Percentiles rank a stretch among this genome's conserved stretches.
These are phyloP conservation scores for Rhodophaea formosa DNA, from an alignment of 2,888 invertebrate species.

Conservation along the genomic window DNA sequence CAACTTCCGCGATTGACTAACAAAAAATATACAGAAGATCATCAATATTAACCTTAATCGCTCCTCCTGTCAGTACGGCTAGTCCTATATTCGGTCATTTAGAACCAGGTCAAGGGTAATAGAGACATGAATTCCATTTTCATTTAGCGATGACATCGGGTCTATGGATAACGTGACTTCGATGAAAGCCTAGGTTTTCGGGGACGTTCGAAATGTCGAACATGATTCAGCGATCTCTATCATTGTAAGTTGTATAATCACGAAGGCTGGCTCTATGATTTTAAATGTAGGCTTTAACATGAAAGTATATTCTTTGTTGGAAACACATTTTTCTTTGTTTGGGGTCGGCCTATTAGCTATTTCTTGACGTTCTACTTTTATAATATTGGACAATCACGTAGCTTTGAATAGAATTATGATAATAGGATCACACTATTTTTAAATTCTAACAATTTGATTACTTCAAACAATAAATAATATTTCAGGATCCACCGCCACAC, in stretches of 20 bases:
- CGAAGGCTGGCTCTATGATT: background rate
- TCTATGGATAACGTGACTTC: conserved; percentile 4
- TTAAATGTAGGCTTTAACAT: background rate
- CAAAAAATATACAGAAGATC: background rate
- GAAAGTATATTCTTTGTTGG: background rate
- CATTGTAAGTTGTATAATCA: background rate
- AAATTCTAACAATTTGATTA: no score
- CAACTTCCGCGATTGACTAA: background rate
- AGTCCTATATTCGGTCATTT: background rate
- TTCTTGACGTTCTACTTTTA: no score
- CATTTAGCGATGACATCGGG: conserved; percentile 7
- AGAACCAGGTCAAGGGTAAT: background rate
- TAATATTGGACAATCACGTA: no score
- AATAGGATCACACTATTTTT: no score
- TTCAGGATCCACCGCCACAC: no score
- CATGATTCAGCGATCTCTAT: conserved; percentile 7
- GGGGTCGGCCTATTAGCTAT: no score
- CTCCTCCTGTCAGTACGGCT: background rate
- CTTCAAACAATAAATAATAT: no score
- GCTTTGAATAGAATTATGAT: no score
- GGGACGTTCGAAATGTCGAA: background rate
- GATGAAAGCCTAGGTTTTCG: background rate
- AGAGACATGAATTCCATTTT: conserved; percentile 6
- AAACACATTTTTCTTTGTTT: no score
- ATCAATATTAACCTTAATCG: background rate